Evolutionary conservation across 1,140 invertebrate genomes (phyloP).

Genomic region (Philopotamus ludificatus): DNA sequence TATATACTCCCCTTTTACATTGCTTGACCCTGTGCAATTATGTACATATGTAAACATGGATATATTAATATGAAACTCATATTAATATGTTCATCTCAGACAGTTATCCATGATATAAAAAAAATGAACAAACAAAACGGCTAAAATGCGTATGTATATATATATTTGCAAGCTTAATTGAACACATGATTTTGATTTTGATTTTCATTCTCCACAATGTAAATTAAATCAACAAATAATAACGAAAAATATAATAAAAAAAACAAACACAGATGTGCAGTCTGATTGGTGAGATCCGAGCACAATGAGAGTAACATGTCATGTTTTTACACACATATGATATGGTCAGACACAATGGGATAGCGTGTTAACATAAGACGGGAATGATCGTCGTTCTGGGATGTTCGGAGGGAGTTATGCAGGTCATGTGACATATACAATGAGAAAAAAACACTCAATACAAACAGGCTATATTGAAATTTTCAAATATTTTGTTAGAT

Average conservation of each 20-base stretch:
- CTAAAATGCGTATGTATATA: no score
- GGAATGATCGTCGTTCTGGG: neutral
- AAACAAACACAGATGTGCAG: slow-evolving; percentile 12
- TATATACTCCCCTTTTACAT: slow-evolving; percentile 43
- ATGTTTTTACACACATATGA: slow-evolving; percentile 27
- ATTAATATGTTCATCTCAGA: no score
- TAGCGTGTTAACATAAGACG: slow-evolving; percentile 12
- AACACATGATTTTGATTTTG: no score
- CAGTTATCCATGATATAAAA: no score
- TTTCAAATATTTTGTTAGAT: slow-evolving; percentile 39
- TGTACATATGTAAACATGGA: no score
- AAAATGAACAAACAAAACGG: no score
- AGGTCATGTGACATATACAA: slow-evolving; percentile 33
- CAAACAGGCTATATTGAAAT: slow-evolving; percentile 32
- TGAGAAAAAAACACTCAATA: slow-evolving; percentile 30
- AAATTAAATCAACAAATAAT: no score
- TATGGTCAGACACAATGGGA: slow-evolving; percentile 22
- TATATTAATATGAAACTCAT: no score
- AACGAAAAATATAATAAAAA: no score
- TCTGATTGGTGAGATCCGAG: slow-evolving; percentile 17
- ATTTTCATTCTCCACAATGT: no score
- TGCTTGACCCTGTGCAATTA: slow-evolving; percentile 38
- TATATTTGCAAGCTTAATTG: neutral
- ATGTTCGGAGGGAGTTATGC: slow-evolving; percentile 30
- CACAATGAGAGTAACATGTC: slow-evolving; percentile 32